These are phyloP conservation scores for Ostrea edulis DNA, from an alignment of 1,140 invertebrate species.

Conservation along the genomic window DNA sequence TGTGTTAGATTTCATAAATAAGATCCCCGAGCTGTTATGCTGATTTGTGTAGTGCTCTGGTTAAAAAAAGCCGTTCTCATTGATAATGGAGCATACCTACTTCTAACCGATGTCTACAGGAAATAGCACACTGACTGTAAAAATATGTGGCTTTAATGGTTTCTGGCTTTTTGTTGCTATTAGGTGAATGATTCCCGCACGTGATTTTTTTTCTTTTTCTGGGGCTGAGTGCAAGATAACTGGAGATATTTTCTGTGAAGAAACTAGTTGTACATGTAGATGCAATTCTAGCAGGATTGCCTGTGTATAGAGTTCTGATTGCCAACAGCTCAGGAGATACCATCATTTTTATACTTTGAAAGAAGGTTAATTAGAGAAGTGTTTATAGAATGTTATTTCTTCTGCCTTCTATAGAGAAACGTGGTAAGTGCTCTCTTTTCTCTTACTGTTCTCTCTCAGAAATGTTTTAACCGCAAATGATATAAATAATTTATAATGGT, in stretches of 20 bases:
- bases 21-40: constrained; percentile 6
- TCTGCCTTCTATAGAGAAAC: background rate
- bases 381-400: constrained; percentile 24
- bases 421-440: background rate
- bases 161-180: constrained; percentile 37
- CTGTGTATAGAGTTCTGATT: constrained; percentile 24
- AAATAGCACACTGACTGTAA: constrained; percentile 24
- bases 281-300: background rate
- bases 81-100: constrained; percentile 38
- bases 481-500: background rate
- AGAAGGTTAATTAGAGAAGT: constrained; percentile 33
- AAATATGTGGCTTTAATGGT: constrained; percentile 37
- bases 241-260: constrained; percentile 10
- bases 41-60: constrained; percentile 38
- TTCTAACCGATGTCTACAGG: constrained; percentile 36
- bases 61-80: constrained; percentile 25
- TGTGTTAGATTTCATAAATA: constrained; percentile 38
- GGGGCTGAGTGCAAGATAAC: constrained; percentile 29
- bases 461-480: background rate
- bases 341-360: background rate
- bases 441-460: background rate
- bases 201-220: constrained; percentile 32
- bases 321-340: background rate
- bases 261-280: constrained; percentile 15
- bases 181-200: constrained; percentile 36